phyloP scores from a whole-genome alignment of 2,113 vertebrate genomes.

The Microcebus tavaratra region DNA sequence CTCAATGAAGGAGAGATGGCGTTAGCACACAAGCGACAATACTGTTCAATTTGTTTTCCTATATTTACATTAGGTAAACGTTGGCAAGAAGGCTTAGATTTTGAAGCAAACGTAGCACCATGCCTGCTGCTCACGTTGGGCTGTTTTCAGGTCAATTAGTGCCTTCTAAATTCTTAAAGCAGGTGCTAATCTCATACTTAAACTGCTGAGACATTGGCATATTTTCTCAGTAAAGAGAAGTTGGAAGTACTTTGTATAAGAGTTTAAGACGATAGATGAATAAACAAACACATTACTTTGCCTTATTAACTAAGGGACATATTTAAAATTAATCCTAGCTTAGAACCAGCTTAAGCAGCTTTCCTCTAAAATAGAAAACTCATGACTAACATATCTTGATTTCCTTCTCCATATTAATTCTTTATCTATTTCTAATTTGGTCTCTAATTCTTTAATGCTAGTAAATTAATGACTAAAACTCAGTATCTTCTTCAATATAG shows the following conservation, averaged over 20 bases:
- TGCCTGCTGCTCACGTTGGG: conserved; percentile 58
- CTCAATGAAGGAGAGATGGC: conserved; percentile 37
- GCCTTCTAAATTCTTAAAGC: conserved; percentile 52
- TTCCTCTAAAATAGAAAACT: not conserved
- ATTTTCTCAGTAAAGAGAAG: conserved; percentile 31
- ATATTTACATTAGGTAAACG: conserved; percentile 60
- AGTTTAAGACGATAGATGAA: conserved; percentile 1
- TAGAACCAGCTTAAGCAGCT: not conserved
- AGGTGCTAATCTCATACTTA: conserved; percentile 59
- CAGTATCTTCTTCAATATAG: not conserved
- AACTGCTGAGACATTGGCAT: conserved; percentile 50
- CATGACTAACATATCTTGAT: not conserved
- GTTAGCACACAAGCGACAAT: conserved; percentile 33
- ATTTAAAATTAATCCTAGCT: not conserved
- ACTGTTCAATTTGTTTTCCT: conserved; percentile 58
- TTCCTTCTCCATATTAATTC: not conserved
- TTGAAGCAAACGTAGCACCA: conserved; percentile 30
- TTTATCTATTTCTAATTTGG: conserved; percentile 14
- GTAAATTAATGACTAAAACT: not conserved
- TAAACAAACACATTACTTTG: conserved; percentile 12
- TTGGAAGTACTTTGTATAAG: not conserved
- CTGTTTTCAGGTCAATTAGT: conserved; percentile 76
- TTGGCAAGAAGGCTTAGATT: conserved; percentile 37
- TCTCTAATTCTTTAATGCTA: not conserved
- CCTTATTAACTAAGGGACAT: not conserved